These are phyloP conservation scores for Lepus oiostolus DNA, from an alignment of 2,797 vertebrate species.

Conservation along the genomic window DNA sequence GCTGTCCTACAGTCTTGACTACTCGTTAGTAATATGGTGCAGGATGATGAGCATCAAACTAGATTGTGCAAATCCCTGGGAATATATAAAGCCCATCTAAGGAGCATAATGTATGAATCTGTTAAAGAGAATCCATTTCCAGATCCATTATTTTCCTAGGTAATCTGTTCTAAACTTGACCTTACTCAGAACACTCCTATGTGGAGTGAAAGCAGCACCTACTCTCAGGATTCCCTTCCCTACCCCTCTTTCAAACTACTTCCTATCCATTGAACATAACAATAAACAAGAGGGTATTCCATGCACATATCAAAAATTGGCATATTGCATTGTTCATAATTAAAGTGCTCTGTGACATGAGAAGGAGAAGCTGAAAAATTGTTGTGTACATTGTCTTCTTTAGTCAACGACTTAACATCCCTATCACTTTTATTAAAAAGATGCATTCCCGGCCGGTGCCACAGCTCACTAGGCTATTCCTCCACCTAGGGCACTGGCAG, in stretches of 20 bases:
- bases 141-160: not conserved
- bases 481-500: too few species aligned
- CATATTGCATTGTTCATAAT: not conserved
- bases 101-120: not conserved
- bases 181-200: not conserved
- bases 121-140: not conserved
- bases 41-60: not conserved
- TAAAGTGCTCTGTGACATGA: not conserved
- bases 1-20: not conserved
- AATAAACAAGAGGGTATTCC: not conserved
- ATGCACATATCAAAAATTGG: conserved; percentile 25
- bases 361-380: conserved; percentile 44
- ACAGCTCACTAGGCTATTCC: too few species aligned
- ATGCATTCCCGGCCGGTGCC: not conserved
- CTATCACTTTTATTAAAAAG: not conserved
- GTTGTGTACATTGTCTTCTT: not conserved
- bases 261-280: not conserved
- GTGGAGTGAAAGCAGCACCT: not conserved
- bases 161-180: conserved; percentile 24
- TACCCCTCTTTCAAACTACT: not conserved
- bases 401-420: not conserved
- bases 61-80: not conserved
- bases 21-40: not conserved
- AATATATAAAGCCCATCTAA: not conserved
- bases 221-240: not conserved